These are phyloP conservation scores for Pelecanoides urinatrix DNA, from an alignment of 2,113 vertebrate species.

Conservation along the genomic window DNA sequence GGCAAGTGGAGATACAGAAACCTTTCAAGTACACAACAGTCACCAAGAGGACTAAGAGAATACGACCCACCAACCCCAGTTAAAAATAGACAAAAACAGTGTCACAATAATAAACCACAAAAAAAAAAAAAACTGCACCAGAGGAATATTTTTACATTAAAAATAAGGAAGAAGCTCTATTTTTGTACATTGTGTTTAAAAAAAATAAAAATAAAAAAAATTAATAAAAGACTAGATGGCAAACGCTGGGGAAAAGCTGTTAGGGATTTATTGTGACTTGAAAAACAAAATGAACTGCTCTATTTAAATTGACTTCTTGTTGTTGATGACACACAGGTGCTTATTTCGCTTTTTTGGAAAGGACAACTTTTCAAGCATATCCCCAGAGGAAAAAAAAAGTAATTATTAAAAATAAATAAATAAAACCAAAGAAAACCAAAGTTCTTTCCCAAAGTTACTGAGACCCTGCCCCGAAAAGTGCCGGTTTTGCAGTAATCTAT, in stretches of 20 bases:
- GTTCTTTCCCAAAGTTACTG: slow-evolving; percentile 76
- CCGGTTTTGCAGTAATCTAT: slow-evolving; percentile 77
- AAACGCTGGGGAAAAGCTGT: slow-evolving; percentile 72
- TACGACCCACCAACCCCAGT: slow-evolving; percentile 80
- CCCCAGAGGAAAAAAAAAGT: slow-evolving; percentile 60
- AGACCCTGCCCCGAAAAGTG: slow-evolving; percentile 59
- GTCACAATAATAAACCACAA: slow-evolving; percentile 62
- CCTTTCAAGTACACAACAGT: slow-evolving; percentile 88
- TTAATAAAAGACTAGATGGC: slow-evolving; percentile 73
- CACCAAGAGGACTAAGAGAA: slow-evolving; percentile 83
- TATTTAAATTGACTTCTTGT: slow-evolving; percentile 69
- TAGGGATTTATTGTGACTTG: slow-evolving; percentile 76
- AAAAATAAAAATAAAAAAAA: slow-evolving; percentile 72
- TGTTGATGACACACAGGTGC: slow-evolving; percentile 72
- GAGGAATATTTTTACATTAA: slow-evolving; percentile 87
- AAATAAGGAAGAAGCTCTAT: slow-evolving; percentile 86
- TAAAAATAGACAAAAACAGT: slow-evolving; percentile 58
- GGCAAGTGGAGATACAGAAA: slow-evolving; percentile 82
- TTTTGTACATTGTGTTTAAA: slow-evolving; percentile 85
- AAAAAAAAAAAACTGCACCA: slow-evolving; percentile 74
- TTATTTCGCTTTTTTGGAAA: slow-evolving; percentile 68
- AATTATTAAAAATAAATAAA: slow-evolving; percentile 46
- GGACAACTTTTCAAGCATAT: slow-evolving; percentile 69
- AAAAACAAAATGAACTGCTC: slow-evolving; percentile 72
- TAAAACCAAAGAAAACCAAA: slow-evolving; percentile 75